These are phyloP conservation scores for Camponotus vicinus DNA, from an alignment of 1,140 invertebrate genomes.

Conservation along the genomic window DNA sequence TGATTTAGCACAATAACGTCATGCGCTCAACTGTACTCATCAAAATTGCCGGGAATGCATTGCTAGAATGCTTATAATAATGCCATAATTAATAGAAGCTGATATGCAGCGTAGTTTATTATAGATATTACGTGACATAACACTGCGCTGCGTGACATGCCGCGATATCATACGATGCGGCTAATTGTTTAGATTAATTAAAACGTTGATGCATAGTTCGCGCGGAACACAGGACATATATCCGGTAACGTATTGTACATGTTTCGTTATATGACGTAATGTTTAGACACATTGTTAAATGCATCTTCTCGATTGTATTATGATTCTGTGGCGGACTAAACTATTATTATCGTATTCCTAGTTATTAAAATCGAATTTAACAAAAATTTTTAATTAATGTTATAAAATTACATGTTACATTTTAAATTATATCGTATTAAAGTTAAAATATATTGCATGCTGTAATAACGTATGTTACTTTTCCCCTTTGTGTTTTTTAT, in stretches of 20 bases:
- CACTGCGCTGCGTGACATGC: conserved; percentile 40
- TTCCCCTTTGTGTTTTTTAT: not conserved
- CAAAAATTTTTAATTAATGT: not conserved
- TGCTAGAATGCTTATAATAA: conserved; percentile 55
- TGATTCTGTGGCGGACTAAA: not conserved
- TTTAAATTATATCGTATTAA: not conserved
- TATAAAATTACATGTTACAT: not conserved
- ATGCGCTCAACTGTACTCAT: not conserved
- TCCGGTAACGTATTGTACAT: not conserved
- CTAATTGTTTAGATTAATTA: conserved; percentile 64
- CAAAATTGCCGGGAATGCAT: conserved; percentile 45
- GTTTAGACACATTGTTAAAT: conserved; percentile 1
- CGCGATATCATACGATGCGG: conserved; percentile 50
- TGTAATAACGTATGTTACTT: not conserved
- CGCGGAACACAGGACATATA: not conserved
- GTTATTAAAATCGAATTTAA: not conserved
- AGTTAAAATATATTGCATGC: not conserved
- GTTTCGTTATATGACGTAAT: conserved; percentile 19
- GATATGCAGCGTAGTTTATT: conserved; percentile 55
- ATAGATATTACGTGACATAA: conserved; percentile 56
- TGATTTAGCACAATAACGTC: conserved; percentile 39
- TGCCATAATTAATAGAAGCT: conserved; percentile 53
- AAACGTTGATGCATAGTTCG: conserved; percentile 50
- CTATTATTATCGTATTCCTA: not conserved
- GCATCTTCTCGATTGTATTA: conserved; percentile 22